A percentile compares a stretch with the other conserved stretches of the same genome.
Conservation (phyloP, 2,113 vertebrate genomes). For the Nothocercus nigrocapillus region DNA sequence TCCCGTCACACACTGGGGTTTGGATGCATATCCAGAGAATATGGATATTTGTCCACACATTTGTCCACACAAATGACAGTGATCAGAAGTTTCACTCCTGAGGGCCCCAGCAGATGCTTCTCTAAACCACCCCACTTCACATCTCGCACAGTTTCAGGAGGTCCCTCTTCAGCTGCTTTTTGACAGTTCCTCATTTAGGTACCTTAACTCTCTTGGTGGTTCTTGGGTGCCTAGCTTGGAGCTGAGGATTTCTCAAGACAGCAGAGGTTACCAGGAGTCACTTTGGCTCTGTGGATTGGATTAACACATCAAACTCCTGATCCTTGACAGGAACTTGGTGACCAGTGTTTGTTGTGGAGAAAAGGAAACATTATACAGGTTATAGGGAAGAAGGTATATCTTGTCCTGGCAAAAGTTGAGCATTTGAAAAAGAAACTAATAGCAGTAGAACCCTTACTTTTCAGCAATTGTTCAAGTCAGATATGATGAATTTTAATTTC, state of each 20-base stretch:
- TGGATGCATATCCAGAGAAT: neutral
- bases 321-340: neutral
- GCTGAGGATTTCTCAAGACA: constrained; percentile 1
- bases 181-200: neutral
- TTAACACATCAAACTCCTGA: neutral
- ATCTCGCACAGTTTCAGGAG: neutral
- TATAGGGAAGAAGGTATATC: neutral
- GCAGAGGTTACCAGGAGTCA: neutral
- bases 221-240: neutral
- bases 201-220: neutral
- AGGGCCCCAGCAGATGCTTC: neutral
- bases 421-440: neutral
- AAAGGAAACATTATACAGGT: neutral
- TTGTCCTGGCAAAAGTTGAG: neutral
- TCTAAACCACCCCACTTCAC: neutral
- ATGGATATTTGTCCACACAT: neutral
- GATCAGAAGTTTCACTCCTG: neutral
- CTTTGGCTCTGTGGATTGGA: neutral
- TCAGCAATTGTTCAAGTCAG: neutral
- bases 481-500: neutral
- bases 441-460: neutral
- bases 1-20: neutral
- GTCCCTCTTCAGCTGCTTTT: neutral
- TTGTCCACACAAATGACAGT: accelerated
- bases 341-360: constrained; percentile 19